Percentiles rank a stretch among this genome's conserved stretches.
Evolutionary conservation across 2,113 vertebrate genomes (phyloP).

Genomic region (Hydropotes inermis): DNA sequence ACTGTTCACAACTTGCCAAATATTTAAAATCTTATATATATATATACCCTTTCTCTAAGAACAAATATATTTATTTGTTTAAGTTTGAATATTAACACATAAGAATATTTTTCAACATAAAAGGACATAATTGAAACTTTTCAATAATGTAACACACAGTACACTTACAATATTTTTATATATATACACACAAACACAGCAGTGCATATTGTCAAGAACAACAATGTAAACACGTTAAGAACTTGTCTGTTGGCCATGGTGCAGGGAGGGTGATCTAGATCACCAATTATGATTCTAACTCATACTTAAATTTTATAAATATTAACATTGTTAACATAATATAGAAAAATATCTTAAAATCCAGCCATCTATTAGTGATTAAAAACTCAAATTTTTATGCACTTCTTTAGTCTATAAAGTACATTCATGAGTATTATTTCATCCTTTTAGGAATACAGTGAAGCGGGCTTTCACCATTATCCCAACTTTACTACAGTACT

Average conservation of each 20-base stretch:
- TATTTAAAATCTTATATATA: conserved; percentile 60
- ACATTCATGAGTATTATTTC: not conserved
- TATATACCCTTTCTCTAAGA: conserved; percentile 22
- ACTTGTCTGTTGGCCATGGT: not conserved
- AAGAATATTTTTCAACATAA: not conserved
- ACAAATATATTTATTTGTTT: not conserved
- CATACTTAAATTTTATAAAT: not conserved
- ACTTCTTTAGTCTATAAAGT: not conserved
- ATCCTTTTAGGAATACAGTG: not conserved
- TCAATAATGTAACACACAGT: not conserved
- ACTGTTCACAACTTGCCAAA: conserved; percentile 58
- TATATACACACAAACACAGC: not conserved
- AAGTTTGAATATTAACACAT: not conserved
- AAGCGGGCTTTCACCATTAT: not conserved
- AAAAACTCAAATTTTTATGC: not conserved
- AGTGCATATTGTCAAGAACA: not conserved
- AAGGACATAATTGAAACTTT: conserved; percentile 13
- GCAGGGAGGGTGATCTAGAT: not conserved
- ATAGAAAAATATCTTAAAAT: not conserved
- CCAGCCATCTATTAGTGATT: not conserved
- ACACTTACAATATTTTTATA: not conserved
- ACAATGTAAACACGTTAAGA: not conserved
- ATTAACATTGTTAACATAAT: conserved; percentile 12
- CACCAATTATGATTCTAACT: not conserved
- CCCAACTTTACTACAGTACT: not conserved